Evolutionary conservation across 2,888 invertebrate genomes (phyloP), one percentile per base, ranked within the genome.

Genomic region (Chironomus riparius): DNA sequence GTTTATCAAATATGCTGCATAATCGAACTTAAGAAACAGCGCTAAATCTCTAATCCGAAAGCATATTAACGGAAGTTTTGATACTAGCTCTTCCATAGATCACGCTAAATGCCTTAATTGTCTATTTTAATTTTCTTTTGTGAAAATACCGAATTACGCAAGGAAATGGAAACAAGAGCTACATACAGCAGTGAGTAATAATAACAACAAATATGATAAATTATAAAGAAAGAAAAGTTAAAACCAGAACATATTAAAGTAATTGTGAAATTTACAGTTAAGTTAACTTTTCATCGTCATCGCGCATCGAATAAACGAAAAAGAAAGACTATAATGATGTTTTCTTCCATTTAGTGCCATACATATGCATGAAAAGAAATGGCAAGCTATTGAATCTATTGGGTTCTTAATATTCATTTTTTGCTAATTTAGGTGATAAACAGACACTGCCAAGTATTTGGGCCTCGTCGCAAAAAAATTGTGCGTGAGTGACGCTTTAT

Each of bases 191-290:
- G 38, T 38, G 18, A n/a, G 15, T 47, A 24, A 47, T 22, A 76
- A 48, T 38, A 61, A 61, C 5, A 47, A 69, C 24, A 22, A n/a
- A 47, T n/a, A 73, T 47, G 62, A 47, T n/a, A 72, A 24, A 24
- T 28, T 56, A 21, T 61, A 24, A 12, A 70, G 48, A 47, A 48
- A 24, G 28, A 24, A 28, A 48, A 47, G 22, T n/a, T 21, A 71
- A 68, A 71, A 71, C 71, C 48, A 71, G 71, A 71, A 71, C 71
- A 28, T 71, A 24, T 38, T 38, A 24, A 21, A 65, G 21, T 24
- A 22, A 71, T 71, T 56, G 71, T 68, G n/a, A 47, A 18, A 56
- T 65, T 50, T 71, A 71, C 71, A 71, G 71, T 71, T 71, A 71
- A 50, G 50, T 71, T 18, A 47, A 38, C 56, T 71, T 48, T 65